These are phyloP conservation scores for Trichoplusia ni DNA, from an alignment of 1,140 invertebrate species.

Conservation along the genomic window DNA sequence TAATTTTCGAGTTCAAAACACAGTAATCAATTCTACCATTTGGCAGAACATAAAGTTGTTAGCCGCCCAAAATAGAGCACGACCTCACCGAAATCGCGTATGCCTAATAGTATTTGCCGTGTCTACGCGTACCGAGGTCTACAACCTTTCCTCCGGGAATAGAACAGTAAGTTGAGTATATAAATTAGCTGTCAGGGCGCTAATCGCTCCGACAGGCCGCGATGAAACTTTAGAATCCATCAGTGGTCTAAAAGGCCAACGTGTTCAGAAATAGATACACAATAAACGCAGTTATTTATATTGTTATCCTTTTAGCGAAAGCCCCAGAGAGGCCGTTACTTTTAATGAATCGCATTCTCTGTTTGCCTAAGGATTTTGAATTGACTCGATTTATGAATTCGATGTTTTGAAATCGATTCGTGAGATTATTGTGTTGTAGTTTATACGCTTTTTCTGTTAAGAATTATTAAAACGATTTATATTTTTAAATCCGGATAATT, in stretches of 20 bases:
- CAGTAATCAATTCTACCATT: too few species aligned
- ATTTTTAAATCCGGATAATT: neutral
- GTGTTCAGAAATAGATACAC: conserved; percentile 67
- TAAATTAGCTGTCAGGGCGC: conserved; percentile 80
- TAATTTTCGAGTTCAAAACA: too few species aligned
- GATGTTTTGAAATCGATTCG: conserved; percentile 20
- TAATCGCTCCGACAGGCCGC: conserved; percentile 78
- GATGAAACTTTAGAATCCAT: conserved; percentile 79
- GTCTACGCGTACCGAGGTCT: conserved; percentile 52
- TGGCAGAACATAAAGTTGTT: too few species aligned
- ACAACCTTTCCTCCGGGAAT: conserved; percentile 66
- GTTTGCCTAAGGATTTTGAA: conserved; percentile 42
- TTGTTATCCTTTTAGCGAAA: conserved; percentile 44
- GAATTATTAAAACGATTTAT: neutral
- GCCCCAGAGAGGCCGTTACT: conserved; percentile 45
- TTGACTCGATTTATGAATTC: conserved; percentile 27
- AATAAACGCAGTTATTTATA: conserved; percentile 66
- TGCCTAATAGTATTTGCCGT: conserved; percentile 38
- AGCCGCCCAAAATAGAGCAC: too few species aligned
- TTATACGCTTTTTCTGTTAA: neutral
- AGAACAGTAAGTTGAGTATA: conserved; percentile 80
- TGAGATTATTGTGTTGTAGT: conserved; percentile 19
- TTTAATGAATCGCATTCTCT: conserved; percentile 47
- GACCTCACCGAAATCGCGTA: conserved; percentile 20
- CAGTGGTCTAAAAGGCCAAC: conserved; percentile 71